phyloP scores from a whole-genome alignment of 2,888 invertebrate genomes.

The Halictus ligatus region DNA sequence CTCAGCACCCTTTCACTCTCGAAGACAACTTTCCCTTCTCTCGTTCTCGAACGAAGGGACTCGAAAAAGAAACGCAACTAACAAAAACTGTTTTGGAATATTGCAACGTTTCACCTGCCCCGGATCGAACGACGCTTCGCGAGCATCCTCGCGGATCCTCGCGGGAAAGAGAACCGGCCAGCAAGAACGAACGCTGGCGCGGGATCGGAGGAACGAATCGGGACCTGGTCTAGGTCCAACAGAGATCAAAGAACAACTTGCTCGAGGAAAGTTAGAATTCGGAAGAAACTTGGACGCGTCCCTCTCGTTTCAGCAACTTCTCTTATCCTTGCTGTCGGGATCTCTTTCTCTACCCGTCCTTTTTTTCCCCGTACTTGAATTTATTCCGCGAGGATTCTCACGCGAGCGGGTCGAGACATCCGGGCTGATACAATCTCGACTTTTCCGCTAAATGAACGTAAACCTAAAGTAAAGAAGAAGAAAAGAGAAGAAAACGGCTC shows the following conservation, averaged over 20 bases:
- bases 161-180: not conserved
- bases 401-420: conserved; percentile 56
- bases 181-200: not conserved
- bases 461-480: conserved; percentile 52
- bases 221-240: conserved; percentile 33
- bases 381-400: conserved; percentile 36
- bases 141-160: conserved; percentile 15
- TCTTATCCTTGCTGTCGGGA: not conserved
- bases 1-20: conserved; percentile 60
- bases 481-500: conserved; percentile 46
- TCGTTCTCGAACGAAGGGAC: conserved; percentile 42
- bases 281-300: conserved; percentile 56
- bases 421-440: conserved; percentile 64
- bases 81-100: conserved; percentile 75
- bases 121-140: conserved; percentile 57
- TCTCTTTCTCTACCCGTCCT: not conserved
- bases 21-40: conserved; percentile 55
- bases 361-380: conserved; percentile 7
- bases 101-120: conserved; percentile 81
- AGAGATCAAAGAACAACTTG: conserved; percentile 66
- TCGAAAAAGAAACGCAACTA: conserved; percentile 39
- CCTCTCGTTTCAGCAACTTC: conserved; percentile 7
- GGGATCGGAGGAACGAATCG: conserved; percentile 11
- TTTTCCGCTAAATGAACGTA: conserved; percentile 58
- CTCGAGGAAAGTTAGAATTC: conserved; percentile 56